Percentiles rank a stretch among this genome's conserved stretches.
Evolutionary conservation across 2,888 invertebrate genomes (phyloP).

Genomic region (Pachydiplax longipennis): DNA sequence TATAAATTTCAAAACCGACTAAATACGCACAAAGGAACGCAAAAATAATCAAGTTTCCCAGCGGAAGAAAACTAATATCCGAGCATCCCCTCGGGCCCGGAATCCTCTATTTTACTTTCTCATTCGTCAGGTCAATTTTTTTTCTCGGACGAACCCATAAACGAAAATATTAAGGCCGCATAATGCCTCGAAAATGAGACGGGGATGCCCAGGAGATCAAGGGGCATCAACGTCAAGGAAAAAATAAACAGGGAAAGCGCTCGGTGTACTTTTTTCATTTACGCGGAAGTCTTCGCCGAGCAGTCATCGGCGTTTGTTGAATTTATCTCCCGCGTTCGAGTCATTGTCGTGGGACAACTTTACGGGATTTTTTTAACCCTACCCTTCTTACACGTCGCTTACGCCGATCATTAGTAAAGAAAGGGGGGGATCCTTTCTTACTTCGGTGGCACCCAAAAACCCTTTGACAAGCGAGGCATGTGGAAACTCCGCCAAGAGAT

Average conservation of each 20-base stretch:
- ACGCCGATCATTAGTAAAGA: slow-evolving; percentile 29
- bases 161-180: neutral
- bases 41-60: neutral
- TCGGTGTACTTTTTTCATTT: neutral
- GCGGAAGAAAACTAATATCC: too few species aligned
- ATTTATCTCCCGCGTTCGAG: neutral
- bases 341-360: slow-evolving; percentile 20
- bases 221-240: too few species aligned
- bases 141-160: slow-evolving; percentile 3
- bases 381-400: neutral
- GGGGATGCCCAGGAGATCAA: too few species aligned
- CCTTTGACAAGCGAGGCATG: slow-evolving; percentile 42
- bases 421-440: neutral
- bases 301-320: neutral
- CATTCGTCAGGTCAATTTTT: slow-evolving; percentile 45
- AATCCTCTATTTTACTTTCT: neutral
- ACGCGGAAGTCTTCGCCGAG: neutral
- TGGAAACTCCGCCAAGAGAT: neutral
- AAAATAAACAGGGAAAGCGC: neutral
- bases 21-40: neutral
- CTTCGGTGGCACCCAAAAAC: slow-evolving; percentile 3
- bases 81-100: neutral
- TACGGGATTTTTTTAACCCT: neutral
- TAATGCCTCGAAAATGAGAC: too few species aligned
- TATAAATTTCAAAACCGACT: too few species aligned